Evolutionary conservation across 2,113 vertebrate species (phyloP).

Genomic region (Notothenia rossii): DNA sequence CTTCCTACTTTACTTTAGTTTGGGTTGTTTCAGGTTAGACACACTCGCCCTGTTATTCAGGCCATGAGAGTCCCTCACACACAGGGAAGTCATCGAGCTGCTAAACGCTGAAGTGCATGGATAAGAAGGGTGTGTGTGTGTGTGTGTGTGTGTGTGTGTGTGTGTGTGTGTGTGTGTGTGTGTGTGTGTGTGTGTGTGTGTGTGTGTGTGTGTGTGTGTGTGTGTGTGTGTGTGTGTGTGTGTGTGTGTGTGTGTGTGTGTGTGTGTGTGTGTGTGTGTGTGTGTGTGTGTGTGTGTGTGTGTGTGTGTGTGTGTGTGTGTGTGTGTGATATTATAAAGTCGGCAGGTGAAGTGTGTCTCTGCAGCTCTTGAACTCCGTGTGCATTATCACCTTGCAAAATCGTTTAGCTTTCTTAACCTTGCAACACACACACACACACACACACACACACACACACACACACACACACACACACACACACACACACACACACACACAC

Average conservation of each 20-base stretch:
- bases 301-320: too few relatives aligned
- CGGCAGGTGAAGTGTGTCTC: background rate
- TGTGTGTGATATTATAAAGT: background rate
- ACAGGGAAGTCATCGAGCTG: too few relatives aligned
- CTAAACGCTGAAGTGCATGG: too few relatives aligned
- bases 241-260: too few relatives aligned
- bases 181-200: too few relatives aligned
- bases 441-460: too few relatives aligned
- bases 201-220: too few relatives aligned
- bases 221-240: too few relatives aligned
- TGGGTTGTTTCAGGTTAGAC: background rate
- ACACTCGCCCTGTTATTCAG: background rate
- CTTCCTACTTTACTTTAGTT: background rate
- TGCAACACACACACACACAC: too few relatives aligned
- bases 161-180: background rate
- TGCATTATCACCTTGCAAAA: background rate
- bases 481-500: background rate
- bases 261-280: background rate
- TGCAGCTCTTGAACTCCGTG: constrained; percentile 42
- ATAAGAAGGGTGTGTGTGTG: too few relatives aligned
- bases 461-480: background rate
- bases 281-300: too few relatives aligned
- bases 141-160: background rate
- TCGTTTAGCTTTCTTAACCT: too few relatives aligned
- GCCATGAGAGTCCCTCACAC: background rate